phyloP scores from a whole-genome alignment of 2,113 vertebrate species.

The Oncorhynchus clarkii region DNA sequence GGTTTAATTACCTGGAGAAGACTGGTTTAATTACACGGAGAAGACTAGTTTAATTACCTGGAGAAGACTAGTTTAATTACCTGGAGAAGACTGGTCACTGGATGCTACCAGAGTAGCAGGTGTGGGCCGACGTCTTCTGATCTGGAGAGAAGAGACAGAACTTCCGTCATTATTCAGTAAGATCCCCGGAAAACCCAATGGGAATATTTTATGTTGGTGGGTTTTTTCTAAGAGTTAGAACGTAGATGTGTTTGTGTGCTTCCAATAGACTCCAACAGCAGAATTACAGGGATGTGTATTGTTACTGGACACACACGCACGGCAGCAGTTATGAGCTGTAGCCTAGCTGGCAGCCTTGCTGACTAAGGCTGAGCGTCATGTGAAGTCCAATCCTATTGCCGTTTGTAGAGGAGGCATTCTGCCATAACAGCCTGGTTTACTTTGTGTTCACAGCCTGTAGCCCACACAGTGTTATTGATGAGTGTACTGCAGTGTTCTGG shows the following conservation, averaged over 20 bases:
- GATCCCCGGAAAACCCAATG: background rate
- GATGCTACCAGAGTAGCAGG: conserved; percentile 89
- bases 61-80: conserved; percentile 59
- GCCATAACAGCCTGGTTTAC: conserved; percentile 12
- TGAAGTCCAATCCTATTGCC: conserved; percentile 16
- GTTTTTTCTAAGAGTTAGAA: background rate
- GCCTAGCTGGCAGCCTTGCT: background rate
- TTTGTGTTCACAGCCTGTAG: background rate
- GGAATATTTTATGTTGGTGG: background rate
- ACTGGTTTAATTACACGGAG: too few species aligned
- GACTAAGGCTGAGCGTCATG: conserved; percentile 28
- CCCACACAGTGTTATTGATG: too few species aligned
- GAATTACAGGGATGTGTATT: too few species aligned
- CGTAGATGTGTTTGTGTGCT: too few species aligned
- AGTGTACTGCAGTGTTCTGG: too few species aligned
- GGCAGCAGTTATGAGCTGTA: background rate
- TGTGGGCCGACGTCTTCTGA: conserved; percentile 88
- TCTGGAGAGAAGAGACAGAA: conserved; percentile 65
- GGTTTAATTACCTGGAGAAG: too few species aligned
- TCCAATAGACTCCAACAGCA: background rate
- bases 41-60: too few species aligned
- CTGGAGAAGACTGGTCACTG: conserved; percentile 92
- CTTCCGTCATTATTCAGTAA: background rate
- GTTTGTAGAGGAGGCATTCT: conserved; percentile 27
- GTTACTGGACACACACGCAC: too few species aligned